Percentiles rank a stretch among this genome's conserved stretches.
These are phyloP conservation scores for Stenichneumon culpator DNA, from an alignment of 2,888 invertebrate genomes.

Conservation along the genomic window DNA sequence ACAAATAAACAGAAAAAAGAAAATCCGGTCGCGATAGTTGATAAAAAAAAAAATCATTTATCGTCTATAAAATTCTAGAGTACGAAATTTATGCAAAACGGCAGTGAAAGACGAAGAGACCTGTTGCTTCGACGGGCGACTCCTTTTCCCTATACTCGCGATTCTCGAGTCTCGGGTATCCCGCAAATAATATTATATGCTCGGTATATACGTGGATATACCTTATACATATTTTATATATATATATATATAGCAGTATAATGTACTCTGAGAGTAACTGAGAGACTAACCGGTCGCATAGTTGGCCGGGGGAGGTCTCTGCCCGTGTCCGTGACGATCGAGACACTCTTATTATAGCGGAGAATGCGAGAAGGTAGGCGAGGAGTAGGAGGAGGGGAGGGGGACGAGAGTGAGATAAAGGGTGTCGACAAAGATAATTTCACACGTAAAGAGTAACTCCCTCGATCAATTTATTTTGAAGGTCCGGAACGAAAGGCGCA, in stretches of 20 bases:
- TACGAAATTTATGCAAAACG: neutral
- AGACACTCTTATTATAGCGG: conserved; percentile 48
- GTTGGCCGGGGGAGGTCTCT: conserved; percentile 47
- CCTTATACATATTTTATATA: neutral
- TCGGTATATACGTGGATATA: neutral
- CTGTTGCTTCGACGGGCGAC: conserved; percentile 38
- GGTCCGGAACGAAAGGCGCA: neutral
- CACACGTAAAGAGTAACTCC: neutral
- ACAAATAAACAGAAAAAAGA: neutral
- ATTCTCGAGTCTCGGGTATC: conserved; percentile 34
- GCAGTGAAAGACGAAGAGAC: neutral
- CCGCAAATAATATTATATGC: conserved; percentile 18
- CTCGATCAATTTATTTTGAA: neutral
- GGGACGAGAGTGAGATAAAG: conserved; percentile 16
- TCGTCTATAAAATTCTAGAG: neutral
- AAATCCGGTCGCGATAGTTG: neutral
- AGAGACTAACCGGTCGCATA: conserved; percentile 52
- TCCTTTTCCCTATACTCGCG: conserved; percentile 29
- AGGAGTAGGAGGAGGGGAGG: neutral
- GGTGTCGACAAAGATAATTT: conserved; percentile 4
- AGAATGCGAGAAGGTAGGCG: conserved; percentile 34
- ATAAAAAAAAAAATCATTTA: neutral
- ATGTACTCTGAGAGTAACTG: conserved; percentile 30
- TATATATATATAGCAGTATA: neutral
- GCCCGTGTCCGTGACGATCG: conserved; percentile 46